Conservation (phyloP, 2,888 invertebrate genomes). For the Pseudococcus viburni region DNA sequence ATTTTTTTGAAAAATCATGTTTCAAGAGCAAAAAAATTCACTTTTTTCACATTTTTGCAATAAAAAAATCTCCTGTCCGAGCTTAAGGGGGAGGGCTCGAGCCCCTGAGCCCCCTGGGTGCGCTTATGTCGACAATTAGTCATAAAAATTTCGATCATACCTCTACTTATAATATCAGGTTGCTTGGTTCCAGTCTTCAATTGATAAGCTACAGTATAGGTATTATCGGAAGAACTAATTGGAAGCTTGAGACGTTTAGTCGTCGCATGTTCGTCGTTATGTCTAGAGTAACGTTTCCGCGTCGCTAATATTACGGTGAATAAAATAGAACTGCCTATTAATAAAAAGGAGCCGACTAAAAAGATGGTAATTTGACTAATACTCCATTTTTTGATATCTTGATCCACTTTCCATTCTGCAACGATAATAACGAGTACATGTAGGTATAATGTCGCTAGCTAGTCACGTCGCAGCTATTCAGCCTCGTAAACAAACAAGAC, state of each 20-base stretch:
- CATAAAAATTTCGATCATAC: conserved; percentile 69
- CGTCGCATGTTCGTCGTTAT: conserved; percentile 66
- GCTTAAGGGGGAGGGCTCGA: too few species aligned
- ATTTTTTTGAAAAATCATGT: too few species aligned
- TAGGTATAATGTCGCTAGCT: neutral
- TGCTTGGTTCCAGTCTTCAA: conserved; percentile 81
- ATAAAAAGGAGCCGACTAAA: conserved; percentile 78
- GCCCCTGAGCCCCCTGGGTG: too few species aligned
- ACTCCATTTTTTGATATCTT: conserved; percentile 78
- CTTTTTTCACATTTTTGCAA: too few species aligned
- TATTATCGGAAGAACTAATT: conserved; percentile 74
- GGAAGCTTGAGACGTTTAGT: conserved; percentile 70
- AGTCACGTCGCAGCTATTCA: neutral
- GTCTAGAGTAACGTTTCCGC: conserved; percentile 74
- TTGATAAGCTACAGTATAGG: conserved; percentile 89
- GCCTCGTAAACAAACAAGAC: neutral
- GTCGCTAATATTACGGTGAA: conserved; percentile 79
- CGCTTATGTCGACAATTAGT: neutral
- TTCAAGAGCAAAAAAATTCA: too few species aligned
- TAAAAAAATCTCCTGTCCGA: too few species aligned
- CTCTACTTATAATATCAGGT: conserved; percentile 83
- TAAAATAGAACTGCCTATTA: conserved; percentile 77
- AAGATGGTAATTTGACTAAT: conserved; percentile 80
- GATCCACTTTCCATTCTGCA: conserved; percentile 62
- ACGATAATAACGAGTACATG: conserved; percentile 4